A percentile compares a stretch with the other conserved stretches of the same genome.
phyloP scores from a whole-genome alignment of 2,113 vertebrate species.

The Catagonus wagneri region DNA sequence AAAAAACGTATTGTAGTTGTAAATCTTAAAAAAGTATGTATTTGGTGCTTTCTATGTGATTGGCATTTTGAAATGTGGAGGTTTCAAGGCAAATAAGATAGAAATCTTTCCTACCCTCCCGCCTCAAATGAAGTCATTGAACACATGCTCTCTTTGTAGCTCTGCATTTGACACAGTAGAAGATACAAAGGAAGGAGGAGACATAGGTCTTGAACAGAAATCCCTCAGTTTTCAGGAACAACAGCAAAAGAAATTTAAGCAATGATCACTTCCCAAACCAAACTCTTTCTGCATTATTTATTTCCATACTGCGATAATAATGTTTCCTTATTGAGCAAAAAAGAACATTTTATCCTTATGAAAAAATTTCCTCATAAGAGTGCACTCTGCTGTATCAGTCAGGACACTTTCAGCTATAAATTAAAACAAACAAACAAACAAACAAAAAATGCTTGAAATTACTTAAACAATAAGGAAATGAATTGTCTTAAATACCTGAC shows the following conservation, averaged over 20 bases:
- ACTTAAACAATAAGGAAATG: neutral
- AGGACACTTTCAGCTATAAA: neutral
- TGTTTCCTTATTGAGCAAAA: constrained; percentile 24
- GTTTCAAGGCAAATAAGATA: neutral
- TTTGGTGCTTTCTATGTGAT: neutral
- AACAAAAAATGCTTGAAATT: too few species aligned
- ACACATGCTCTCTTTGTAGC: neutral
- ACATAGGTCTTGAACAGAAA: neutral
- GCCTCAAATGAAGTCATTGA: neutral
- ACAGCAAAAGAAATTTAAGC: neutral
- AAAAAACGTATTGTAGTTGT: neutral
- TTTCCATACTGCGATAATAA: neutral
- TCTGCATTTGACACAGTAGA: neutral
- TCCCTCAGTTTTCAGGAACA: neutral
- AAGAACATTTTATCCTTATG: neutral
- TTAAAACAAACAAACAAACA: neutral
- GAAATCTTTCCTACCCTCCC: neutral
- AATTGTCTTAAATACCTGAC: neutral
- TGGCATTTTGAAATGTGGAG: neutral
- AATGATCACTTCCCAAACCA: neutral
- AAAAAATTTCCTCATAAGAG: neutral
- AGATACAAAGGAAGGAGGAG: neutral
- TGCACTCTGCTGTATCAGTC: neutral
- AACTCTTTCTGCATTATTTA: neutral
- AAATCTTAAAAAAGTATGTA: neutral